Base-by-base conservation (phyloP, 2,797 vertebrate genomes). In the Luscinia megarhynchos region DNA sequence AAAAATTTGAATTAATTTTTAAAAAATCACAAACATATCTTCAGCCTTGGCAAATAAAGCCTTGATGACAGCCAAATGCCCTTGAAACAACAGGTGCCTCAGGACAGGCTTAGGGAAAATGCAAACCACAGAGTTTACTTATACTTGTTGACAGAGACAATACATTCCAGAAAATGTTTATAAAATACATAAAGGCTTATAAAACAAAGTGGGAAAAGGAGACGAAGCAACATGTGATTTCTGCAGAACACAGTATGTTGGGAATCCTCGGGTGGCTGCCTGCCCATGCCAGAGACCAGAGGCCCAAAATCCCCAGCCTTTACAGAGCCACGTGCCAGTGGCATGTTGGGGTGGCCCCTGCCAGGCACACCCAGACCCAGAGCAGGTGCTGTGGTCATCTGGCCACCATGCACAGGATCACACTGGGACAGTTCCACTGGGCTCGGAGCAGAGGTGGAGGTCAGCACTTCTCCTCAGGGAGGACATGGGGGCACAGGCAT, bases 301-400 rank as follows among this genome's bases (percentile, higher is more conserved):
- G 41, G 22, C n/a, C 10, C 3, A 3, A 12, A 40, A n/a, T 4
- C 41, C 73, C 2, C 5, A 46, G 11, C 27, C 38, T 16, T 57
- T 48, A 6, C 34, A 68, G 43, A 29, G 5, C 14, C 64, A 15
- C 23, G 21, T 63, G 50, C 38, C 84, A 23, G 12, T 0, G 2
- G 32, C 3, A 0, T 14, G 34, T 3, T 46, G 76, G 40, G 36
- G 40, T 6, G 26, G 62, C 48, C 59, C 45, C 16, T n/a, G 21
- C 21, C 15, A 1, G 5, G 4, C 74, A 36, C 32, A 9, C 9
- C 27, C 41, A 53, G 58, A 29, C 0, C 24, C 54, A 20, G 20
- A 3, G 7, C 34, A 21, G 15, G 9, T 4, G 29, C 1, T 45
- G 32, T 3, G 21, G 30, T 5, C 15, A 2, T 8, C 29, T 36